Percentiles rank a stretch among this genome's conserved stretches.
phyloP scores from a whole-genome alignment of 2,113 vertebrate genomes.

The Eurystomus gularis region DNA sequence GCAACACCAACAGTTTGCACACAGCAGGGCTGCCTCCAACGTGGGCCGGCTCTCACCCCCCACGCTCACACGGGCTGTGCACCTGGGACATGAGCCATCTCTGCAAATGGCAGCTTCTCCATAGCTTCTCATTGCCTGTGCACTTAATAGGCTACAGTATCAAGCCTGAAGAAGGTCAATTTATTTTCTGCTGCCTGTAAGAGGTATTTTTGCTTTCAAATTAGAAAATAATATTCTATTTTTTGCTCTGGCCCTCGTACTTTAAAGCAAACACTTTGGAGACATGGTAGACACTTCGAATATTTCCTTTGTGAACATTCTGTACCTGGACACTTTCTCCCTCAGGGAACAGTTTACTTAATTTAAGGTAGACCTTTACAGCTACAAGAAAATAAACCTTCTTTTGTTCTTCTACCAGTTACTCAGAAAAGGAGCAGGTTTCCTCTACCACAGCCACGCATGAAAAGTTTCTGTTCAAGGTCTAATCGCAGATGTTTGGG shows the following conservation, averaged over 20 bases:
- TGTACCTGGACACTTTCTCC: constrained; percentile 56
- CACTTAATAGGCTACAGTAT: background rate
- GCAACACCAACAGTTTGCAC: background rate
- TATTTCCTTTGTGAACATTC: constrained; percentile 55
- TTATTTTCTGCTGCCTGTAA: background rate
- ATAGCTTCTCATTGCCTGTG: rapidly evolving
- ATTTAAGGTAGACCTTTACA: constrained; percentile 41
- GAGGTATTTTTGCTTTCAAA: constrained; percentile 14
- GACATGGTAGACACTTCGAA: background rate
- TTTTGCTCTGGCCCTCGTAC: background rate
- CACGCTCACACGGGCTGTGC: background rate
- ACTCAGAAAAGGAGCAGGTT: background rate
- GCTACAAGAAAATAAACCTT: background rate
- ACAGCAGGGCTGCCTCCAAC: background rate
- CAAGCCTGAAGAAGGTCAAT: background rate
- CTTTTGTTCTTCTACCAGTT: constrained; percentile 16
- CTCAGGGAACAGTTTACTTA: constrained; percentile 56
- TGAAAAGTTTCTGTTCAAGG: constrained; percentile 4
- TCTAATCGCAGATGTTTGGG: background rate
- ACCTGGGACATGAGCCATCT: background rate
- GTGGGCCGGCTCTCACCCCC: background rate
- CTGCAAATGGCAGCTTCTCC: background rate
- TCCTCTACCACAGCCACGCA: background rate
- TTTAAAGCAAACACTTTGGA: constrained; percentile 47
- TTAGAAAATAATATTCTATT: constrained; percentile 4